Evolutionary conservation across 37 sponge, comb jelly and placozoan species (phyloP).

Genomic region (Ianthella basta): DNA sequence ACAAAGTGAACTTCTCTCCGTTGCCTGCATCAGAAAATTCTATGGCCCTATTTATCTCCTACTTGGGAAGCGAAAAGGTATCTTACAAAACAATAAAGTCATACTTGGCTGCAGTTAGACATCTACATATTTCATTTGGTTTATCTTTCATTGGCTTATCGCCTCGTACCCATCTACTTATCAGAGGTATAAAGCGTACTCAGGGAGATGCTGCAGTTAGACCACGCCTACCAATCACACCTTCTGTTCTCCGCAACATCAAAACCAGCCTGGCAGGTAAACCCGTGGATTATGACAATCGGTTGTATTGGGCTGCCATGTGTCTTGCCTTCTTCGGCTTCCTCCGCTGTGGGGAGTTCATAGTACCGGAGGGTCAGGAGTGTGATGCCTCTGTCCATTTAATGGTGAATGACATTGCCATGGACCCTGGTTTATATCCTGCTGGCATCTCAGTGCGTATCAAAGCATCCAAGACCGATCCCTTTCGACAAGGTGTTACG

Average conservation of each 20-base stretch:
- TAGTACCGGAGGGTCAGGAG: not conserved
- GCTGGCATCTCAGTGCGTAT: not conserved
- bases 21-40: constrained; percentile 38
- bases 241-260: not conserved
- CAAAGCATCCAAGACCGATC: constrained; percentile 16
- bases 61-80: not conserved
- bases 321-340: constrained; percentile 24
- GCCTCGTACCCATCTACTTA: constrained; percentile 38
- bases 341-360: not conserved
- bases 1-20: not conserved
- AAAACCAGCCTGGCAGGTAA: not conserved
- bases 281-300: not conserved
- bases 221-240: not conserved
- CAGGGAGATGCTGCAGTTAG: not conserved
- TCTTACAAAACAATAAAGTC: not conserved
- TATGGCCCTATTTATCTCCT: constrained; percentile 18
- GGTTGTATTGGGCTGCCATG: constrained; percentile 2
- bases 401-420: not conserved
- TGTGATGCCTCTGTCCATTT: not conserved
- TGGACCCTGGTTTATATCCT: not conserved
- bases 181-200: constrained; percentile 17
- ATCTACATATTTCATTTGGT: constrained; percentile 35
- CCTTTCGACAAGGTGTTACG: constrained; percentile 8
- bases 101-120: constrained; percentile 52
- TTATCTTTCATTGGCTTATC: constrained; percentile 2